phyloP scores from a whole-genome alignment of 2,113 vertebrate species.

The Odocoileus virginianus region DNA sequence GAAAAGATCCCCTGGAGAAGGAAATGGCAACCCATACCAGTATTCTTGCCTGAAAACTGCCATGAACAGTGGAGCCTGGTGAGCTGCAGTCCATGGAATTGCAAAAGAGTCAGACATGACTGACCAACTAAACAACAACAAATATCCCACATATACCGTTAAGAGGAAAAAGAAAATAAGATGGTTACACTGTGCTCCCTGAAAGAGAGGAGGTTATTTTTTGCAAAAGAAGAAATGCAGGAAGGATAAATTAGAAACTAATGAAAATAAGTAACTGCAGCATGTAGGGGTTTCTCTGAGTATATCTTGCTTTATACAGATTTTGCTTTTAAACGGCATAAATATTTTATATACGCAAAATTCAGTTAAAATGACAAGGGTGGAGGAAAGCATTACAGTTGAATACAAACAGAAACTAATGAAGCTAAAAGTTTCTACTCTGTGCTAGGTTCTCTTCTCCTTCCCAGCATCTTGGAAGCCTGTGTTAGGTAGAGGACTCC shows the following conservation, averaged over 20 bases:
- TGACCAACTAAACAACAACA: neutral
- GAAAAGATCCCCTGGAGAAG: neutral
- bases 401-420: neutral
- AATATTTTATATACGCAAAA: neutral
- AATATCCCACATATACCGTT: neutral
- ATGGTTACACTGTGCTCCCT: neutral
- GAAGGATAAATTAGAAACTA: neutral
- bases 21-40: neutral
- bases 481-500: neutral
- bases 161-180: neutral
- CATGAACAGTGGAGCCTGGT: neutral
- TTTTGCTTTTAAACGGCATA: neutral
- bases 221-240: neutral
- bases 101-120: neutral
- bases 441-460: neutral
- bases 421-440: neutral
- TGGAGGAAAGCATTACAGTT: neutral
- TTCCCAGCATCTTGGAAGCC: neutral
- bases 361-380: neutral
- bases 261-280: neutral
- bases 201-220: neutral
- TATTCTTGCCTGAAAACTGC: neutral
- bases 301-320: neutral
- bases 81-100: neutral
- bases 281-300: neutral